Conservation (phyloP, 2,888 invertebrate species). For the Heterodera filipjevi region DNA sequence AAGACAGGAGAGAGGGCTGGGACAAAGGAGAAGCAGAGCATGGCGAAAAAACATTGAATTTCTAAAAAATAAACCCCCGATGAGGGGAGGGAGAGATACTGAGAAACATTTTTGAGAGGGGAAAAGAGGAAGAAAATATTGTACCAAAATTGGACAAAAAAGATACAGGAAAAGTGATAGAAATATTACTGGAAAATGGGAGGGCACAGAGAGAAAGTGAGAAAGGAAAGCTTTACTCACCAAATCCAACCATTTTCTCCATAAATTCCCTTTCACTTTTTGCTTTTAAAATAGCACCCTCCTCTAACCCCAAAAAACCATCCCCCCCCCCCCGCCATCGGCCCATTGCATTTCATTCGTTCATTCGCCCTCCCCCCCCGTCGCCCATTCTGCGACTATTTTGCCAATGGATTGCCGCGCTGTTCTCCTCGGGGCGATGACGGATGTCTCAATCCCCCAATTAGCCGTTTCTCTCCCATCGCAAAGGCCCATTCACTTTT, state of each 20-base stretch:
- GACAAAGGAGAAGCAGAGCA: neutral
- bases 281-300: too few relatives aligned
- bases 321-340: neutral
- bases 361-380: neutral
- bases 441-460: conserved; percentile 21
- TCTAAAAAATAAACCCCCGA: too few relatives aligned
- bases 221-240: neutral
- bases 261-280: too few relatives aligned
- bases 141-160: neutral
- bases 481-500: conserved; percentile 1
- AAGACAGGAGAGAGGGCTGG: neutral
- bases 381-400: neutral
- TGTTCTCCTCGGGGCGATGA: neutral
- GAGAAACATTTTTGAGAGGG: neutral
- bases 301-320: neutral
- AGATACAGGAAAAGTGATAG: neutral
- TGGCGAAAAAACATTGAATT: too few relatives aligned
- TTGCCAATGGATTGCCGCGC: neutral
- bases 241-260: neutral
- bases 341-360: neutral
- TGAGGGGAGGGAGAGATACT: neutral
- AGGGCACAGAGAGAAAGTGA: neutral
- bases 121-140: neutral
- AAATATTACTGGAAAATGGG: neutral
- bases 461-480: neutral